phyloP scores from a whole-genome alignment of 35 echinoderm and acorn worm species.

The Diadema setosum region DNA sequence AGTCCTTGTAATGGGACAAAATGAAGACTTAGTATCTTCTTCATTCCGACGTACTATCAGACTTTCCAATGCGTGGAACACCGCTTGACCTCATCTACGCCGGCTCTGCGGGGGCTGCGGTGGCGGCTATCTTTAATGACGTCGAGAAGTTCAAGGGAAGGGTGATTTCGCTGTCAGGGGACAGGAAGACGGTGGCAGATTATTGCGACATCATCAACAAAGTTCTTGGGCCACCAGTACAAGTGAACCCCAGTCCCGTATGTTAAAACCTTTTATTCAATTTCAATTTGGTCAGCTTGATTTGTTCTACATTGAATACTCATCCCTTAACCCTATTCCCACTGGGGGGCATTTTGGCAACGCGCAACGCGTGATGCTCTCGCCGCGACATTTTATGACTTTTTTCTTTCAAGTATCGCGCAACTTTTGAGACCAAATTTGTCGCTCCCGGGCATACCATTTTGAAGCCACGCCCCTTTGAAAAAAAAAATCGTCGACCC shows the following conservation, averaged over 20 bases:
- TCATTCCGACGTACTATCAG: no score
- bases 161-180: conserved; percentile 13
- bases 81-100: neutral
- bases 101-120: neutral
- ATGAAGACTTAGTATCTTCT: no score
- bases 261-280: neutral
- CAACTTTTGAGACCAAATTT: no score
- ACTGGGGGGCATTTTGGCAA: no score
- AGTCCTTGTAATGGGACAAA: no score
- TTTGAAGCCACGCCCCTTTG: no score
- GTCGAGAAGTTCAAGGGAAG: neutral
- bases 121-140: conserved; percentile 4
- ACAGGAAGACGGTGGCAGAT: conserved; percentile 9
- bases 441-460: no score
- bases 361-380: no score
- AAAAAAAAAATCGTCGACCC: no score
- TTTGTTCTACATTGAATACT: neutral
- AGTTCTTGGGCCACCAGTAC: neutral
- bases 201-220: conserved; percentile 11
- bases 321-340: neutral
- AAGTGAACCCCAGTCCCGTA: neutral
- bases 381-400: no score
- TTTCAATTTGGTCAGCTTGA: neutral
- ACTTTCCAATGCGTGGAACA: neutral
- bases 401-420: no score